A percentile compares a stretch with the other conserved stretches of the same genome.
Conservation (phyloP, 1,140 invertebrate genomes). For the Drosophila santomea region DNA sequence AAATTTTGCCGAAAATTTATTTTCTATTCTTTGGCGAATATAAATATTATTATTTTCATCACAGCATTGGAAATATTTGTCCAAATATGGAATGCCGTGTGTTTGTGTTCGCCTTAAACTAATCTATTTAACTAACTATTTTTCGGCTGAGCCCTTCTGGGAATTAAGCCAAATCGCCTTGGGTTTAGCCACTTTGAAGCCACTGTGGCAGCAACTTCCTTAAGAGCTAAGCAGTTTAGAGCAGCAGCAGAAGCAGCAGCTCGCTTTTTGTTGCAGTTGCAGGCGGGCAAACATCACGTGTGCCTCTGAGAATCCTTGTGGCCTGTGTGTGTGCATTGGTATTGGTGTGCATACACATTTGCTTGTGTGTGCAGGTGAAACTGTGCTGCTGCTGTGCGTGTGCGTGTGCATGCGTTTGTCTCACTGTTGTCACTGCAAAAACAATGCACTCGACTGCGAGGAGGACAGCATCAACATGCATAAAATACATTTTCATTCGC, state of each 20-base stretch:
- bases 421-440: slow-evolving; percentile 72
- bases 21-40: no score
- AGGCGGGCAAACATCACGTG: slow-evolving; percentile 62
- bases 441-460: slow-evolving; percentile 62
- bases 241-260: slow-evolving; percentile 36
- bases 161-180: slow-evolving; percentile 24
- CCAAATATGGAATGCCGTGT: neutral
- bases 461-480: slow-evolving; percentile 67
- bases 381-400: neutral
- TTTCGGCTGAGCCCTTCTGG: neutral
- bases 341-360: slow-evolving; percentile 2
- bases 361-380: slow-evolving; percentile 35
- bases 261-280: slow-evolving; percentile 56
- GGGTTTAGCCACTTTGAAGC: slow-evolving; percentile 7
- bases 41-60: no score
- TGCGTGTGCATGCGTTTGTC: slow-evolving; percentile 39
- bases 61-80: no score
- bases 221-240: slow-evolving; percentile 34
- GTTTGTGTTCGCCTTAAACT: slow-evolving; percentile 5
- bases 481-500: slow-evolving; percentile 80
- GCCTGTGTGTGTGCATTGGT: neutral
- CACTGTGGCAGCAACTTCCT: slow-evolving; percentile 28
- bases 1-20: no score
- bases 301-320: slow-evolving; percentile 24
- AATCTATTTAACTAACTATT: slow-evolving; percentile 25